Evolutionary conservation across 2,888 invertebrate species (phyloP).

Genomic region (Geophilus truncorum): DNA sequence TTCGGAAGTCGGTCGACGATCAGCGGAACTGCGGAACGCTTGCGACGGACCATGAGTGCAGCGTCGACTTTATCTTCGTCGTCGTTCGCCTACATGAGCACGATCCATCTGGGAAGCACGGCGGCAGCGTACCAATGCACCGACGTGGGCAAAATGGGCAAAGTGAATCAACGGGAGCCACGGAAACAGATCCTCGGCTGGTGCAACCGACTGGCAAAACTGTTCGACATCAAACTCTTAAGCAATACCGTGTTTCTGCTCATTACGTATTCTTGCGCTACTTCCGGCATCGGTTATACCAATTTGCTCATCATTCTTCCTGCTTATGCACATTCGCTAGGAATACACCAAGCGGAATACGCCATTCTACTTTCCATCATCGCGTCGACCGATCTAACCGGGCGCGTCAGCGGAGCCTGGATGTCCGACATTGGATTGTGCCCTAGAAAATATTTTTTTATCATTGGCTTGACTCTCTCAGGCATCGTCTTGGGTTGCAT

Average conservation of each 20-base stretch:
- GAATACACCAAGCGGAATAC: slow-evolving; percentile 65
- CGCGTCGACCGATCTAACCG: slow-evolving; percentile 72
- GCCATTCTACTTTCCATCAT: slow-evolving; percentile 73
- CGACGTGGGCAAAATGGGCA: slow-evolving; percentile 45
- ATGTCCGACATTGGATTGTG: slow-evolving; percentile 69
- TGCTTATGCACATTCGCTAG: slow-evolving; percentile 65
- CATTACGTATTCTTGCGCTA: slow-evolving; percentile 75
- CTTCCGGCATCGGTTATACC: slow-evolving; percentile 79
- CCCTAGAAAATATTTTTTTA: slow-evolving; percentile 76
- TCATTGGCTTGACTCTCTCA: slow-evolving; percentile 69
- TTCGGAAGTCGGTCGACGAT: slow-evolving; percentile 14
- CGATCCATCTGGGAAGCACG: slow-evolving; percentile 79
- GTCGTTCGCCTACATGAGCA: slow-evolving; percentile 77
- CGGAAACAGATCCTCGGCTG: neutral
- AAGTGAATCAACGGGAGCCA: neutral
- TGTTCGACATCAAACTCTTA: slow-evolving; percentile 67
- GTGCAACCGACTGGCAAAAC: slow-evolving; percentile 51
- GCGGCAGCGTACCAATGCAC: slow-evolving; percentile 69
- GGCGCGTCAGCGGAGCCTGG: slow-evolving; percentile 78
- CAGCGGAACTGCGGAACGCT: neutral
- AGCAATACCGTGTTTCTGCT: slow-evolving; percentile 75
- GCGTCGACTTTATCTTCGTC: slow-evolving; percentile 70
- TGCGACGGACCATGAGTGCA: slow-evolving; percentile 49
- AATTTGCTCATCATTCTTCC: slow-evolving; percentile 79
- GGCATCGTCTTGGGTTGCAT: slow-evolving; percentile 67